phyloP scores from a whole-genome alignment of 1,140 invertebrate genomes.

The Lasaia peninsularis region DNA sequence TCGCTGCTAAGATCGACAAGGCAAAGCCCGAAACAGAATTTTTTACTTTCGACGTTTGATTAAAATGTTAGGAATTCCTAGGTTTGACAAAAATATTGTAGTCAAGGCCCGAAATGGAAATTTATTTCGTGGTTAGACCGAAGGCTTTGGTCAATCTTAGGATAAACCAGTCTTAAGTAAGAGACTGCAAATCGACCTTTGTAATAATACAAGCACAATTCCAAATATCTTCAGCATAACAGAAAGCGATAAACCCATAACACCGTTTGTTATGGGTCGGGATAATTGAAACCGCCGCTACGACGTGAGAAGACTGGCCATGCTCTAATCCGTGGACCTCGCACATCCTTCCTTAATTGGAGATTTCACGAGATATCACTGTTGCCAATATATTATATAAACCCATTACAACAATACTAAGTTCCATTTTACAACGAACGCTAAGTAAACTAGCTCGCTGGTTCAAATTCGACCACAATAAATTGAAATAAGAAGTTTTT shows the following conservation, averaged over 20 bases:
- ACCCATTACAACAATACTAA: background rate
- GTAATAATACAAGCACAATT: constrained; percentile 4
- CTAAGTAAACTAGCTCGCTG: background rate
- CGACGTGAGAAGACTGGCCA: constrained; percentile 43
- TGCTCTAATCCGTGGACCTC: constrained; percentile 35
- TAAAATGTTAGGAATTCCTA: no score
- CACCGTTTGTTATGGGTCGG: constrained; percentile 25
- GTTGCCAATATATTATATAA: constrained; percentile 45
- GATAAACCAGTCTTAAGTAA: no score
- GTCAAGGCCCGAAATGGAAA: no score
- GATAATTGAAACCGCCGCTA: constrained; percentile 55
- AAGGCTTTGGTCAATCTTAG: no score
- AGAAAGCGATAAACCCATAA: constrained; percentile 45
- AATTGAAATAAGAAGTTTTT: no score
- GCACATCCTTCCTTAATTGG: constrained; percentile 51
- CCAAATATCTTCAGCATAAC: constrained; percentile 1
- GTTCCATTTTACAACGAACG: background rate
- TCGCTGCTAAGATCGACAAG: no score
- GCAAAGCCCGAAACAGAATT: no score
- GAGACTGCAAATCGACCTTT: no score
- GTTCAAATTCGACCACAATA: no score
- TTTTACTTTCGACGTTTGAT: no score
- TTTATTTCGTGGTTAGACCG: no score
- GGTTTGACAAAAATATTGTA: no score
- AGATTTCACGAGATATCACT: constrained; percentile 73